Base-by-base conservation (phyloP, 1,140 invertebrate species). In the Trachymyrmex septentrionalis region DNA sequence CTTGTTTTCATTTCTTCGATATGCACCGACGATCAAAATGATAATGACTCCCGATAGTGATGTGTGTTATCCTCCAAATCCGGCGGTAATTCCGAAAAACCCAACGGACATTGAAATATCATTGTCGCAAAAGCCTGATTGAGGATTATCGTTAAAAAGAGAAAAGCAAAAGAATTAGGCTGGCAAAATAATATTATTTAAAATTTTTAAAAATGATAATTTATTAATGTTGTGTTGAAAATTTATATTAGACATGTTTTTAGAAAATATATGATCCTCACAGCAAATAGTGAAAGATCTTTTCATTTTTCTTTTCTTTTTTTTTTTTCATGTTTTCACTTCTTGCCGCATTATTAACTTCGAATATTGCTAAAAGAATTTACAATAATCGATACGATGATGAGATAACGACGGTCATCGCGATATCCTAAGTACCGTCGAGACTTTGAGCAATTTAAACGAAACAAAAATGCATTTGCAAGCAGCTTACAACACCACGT, bases 1-100 rank as follows among this genome's bases (percentile, higher is more conserved):
- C 67, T 82, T 27, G 21, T 72, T 82, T 73, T 61, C 24, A 81
- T 34, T 81, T 80, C 64, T 50, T 50, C 59, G 44, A 64, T 9
- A 21, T 63, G 2, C 59, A 4, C 16, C 14, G 34, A 14, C 34
- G 66, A 72, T 72, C 12, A 10, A 34, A 66, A 66, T 7, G 55
- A 61, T 14, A 66, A 66, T 7, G 55, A 61, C 14, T 24, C 27
- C 2, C 38, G 16, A 77, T 27, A n/a, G 27, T 67, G 14, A 66
- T 78, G 61, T 67, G 59, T 30, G 59, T 30, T 66, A 66, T 3
- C 10, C 12, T 14, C 7, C 21, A n/a, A 59, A 59, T 59, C 14
- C 0, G 10, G 10, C 16, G 38, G 0, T 19, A 48, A 66, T 78
- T 55, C 4, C 4, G 14, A 6, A 38, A 2, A 24, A 69, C 9